Evolutionary conservation across 2,888 invertebrate species (phyloP).

Genomic region (Hyposoter dolosus): DNA sequence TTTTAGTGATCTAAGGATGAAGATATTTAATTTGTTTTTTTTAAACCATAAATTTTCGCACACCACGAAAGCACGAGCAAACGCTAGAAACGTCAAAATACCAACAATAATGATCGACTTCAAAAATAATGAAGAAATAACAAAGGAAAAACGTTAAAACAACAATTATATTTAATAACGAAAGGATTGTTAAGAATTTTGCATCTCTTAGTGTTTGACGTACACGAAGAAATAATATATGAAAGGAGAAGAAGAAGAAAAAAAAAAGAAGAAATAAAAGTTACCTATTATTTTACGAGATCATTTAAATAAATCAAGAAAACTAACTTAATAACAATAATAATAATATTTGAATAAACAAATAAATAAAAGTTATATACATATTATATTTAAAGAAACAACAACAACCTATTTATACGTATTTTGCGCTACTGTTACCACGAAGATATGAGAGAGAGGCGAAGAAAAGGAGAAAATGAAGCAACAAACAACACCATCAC

Average conservation of each 20-base stretch:
- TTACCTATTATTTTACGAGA: conserved; percentile 83
- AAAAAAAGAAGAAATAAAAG: conserved; percentile 70
- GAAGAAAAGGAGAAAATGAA: not conserved
- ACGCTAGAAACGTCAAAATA: conserved; percentile 44
- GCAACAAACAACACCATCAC: conserved; percentile 44
- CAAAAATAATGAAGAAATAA: conserved; percentile 35
- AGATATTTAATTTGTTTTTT: conserved; percentile 15
- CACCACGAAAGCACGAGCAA: conserved; percentile 62
- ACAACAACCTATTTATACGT: conserved; percentile 65
- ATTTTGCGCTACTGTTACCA: conserved; percentile 73
- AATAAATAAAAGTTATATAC: conserved; percentile 2
- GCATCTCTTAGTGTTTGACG: conserved; percentile 63
- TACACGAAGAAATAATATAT: conserved; percentile 69
- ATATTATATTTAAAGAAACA: conserved; percentile 2
- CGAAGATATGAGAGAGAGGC: conserved; percentile 20
- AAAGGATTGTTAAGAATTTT: conserved; percentile 27
- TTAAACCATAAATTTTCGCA: conserved; percentile 26
- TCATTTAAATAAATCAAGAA: conserved; percentile 78
- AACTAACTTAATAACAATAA: conserved; percentile 31
- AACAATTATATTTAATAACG: conserved; percentile 35
- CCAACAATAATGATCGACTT: conserved; percentile 34
- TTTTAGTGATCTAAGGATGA: conserved; percentile 80
- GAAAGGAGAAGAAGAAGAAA: conserved; percentile 34
- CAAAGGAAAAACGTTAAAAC: conserved; percentile 28
- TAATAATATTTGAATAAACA: conserved; percentile 3